Evolutionary conservation across 2,888 invertebrate genomes (phyloP), one percentile per base, ranked within the genome.

Genomic region (Reticulitermes lucifugus): DNA sequence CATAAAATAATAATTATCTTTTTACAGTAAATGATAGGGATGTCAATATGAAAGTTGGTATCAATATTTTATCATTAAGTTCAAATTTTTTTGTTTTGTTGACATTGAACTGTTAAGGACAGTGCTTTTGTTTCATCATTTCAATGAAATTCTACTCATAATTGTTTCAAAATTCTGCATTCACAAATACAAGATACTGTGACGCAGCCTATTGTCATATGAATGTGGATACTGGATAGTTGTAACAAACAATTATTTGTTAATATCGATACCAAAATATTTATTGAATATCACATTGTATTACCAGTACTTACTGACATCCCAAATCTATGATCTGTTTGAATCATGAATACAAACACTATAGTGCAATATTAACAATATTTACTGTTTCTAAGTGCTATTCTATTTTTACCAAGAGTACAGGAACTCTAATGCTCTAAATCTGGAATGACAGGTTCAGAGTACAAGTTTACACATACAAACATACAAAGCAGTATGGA

Each of bases 401-500:
- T 12, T 25, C 65, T 65, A 25, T n/a, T 65, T 4, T 65, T 65
- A 65, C n/a, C 25, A 65, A 65, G n/a, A 65, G 10, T 65, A 73
- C 73, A 21, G 41, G 73, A 73, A 73, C 18, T 9, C 73, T 73
- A 73, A 1, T 73, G 73, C 41, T 73, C 73, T 73, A 73, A 14
- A 73, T 4, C 41, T 73, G 73, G 73, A 73, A 73, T 73, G 73
- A 73, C 10, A 35, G 73, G 73, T 73, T 41, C n/a, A 70, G 18
- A n/a, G 14, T 29, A 29, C 41, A 73, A 29, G 41, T 41, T 2
- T 65, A 65, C 25, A 73, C 73, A 73, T 35, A 73, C 14, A 35
- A 73, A 73, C 73, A 73, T 73, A 73, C 73, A 73, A 73, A 73
- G 73, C 73, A 35, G 14, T 73, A 73, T 25, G 29, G 25, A 73